phyloP scores from a whole-genome alignment of 2,797 vertebrate genomes.

The Pristis pectinata region DNA sequence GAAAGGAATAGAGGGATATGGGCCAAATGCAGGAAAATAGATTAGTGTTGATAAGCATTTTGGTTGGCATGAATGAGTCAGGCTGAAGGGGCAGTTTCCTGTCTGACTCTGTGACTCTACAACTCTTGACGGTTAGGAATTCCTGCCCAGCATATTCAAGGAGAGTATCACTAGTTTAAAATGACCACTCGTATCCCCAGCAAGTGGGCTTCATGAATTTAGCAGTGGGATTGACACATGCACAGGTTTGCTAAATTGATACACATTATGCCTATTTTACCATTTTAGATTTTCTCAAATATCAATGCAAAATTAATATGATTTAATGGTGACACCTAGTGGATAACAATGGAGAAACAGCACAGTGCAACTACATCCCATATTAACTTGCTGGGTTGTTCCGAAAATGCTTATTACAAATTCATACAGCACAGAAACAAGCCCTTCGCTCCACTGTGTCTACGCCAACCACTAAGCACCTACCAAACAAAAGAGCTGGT shows the following conservation, averaged over 20 bases:
- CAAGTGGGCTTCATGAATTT: not conserved
- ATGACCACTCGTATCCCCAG: not conserved
- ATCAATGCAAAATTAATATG: not conserved
- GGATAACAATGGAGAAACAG: not conserved
- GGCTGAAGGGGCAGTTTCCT: too few relatives aligned
- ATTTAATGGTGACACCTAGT: constrained; percentile 4
- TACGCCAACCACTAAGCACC: too few relatives aligned
- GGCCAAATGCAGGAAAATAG: too few relatives aligned
- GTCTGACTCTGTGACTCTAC: too few relatives aligned
- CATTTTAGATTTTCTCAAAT: not conserved
- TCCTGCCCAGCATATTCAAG: not conserved
- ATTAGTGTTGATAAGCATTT: too few relatives aligned
- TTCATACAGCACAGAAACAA: not conserved
- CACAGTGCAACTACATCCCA: not conserved
- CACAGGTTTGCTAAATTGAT: not conserved
- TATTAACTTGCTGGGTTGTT: not conserved
- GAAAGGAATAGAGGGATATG: too few relatives aligned
- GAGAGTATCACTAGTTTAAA: not conserved
- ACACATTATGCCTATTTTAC: not conserved
- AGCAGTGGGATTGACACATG: not conserved
- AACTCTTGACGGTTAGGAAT: too few relatives aligned
- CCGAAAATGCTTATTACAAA: not conserved
- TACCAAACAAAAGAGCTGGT: too few relatives aligned
- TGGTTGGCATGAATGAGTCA: too few relatives aligned
- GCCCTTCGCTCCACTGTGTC: too few relatives aligned